Evolutionary conservation across 2,797 vertebrate genomes (phyloP).

Genomic region (Oreochromis grahami): DNA sequence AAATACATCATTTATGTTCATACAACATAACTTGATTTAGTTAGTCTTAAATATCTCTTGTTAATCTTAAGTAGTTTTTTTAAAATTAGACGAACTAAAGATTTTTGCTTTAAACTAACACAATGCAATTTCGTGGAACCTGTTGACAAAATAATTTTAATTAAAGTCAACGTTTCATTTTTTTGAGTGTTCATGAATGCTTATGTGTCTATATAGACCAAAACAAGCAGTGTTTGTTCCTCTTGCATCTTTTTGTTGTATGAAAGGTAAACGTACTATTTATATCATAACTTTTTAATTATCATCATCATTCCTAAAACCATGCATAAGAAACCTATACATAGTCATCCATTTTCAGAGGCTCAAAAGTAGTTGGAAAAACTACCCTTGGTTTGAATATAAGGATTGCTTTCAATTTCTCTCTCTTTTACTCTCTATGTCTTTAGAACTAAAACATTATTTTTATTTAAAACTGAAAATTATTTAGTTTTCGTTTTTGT

Average conservation of each 20-base stretch:
- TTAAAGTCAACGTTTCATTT: too few relatives aligned
- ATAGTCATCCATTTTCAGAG: not conserved
- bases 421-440: not conserved
- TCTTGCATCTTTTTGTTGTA: not conserved
- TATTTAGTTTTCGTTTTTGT: not conserved
- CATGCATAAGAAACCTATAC: not conserved
- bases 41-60: too few relatives aligned
- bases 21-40: too few relatives aligned
- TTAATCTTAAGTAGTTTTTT: too few relatives aligned
- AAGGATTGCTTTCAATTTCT: not conserved
- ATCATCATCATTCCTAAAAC: not conserved
- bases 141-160: too few relatives aligned
- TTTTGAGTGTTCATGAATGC: too few relatives aligned
- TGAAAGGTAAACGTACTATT: not conserved
- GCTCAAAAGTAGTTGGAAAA: not conserved
- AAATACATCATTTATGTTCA: too few relatives aligned
- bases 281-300: not conserved
- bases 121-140: too few relatives aligned
- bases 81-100: too few relatives aligned
- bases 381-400: not conserved
- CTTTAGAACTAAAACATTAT: not conserved
- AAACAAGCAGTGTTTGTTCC: not conserved
- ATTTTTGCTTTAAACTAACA: too few relatives aligned
- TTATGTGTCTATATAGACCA: not conserved
- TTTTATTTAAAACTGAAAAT: not conserved